Evolutionary conservation across 2,113 vertebrate species (phyloP).

Genomic region (Paradisaea rubra): DNA sequence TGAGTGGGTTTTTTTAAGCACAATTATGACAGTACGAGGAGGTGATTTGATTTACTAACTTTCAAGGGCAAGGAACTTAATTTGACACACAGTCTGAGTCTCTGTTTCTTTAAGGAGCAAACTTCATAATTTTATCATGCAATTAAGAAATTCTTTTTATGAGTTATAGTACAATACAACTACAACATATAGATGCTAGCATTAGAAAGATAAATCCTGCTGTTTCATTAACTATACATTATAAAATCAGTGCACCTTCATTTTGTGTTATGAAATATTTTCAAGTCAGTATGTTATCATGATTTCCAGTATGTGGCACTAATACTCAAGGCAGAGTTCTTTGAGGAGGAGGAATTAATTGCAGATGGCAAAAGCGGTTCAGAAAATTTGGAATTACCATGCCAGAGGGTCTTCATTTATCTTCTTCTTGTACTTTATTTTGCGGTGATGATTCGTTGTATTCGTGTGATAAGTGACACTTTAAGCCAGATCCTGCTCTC

Average conservation of each 20-base stretch:
- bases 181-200: neutral
- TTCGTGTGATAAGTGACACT: neutral
- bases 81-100: neutral
- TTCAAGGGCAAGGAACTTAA: neutral
- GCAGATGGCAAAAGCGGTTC: neutral
- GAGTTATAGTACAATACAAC: neutral
- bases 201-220: neutral
- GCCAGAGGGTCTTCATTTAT: neutral
- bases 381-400: neutral
- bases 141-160: neutral
- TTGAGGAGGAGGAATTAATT: neutral
- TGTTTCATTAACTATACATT: neutral
- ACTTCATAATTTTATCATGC: neutral
- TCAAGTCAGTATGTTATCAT: neutral
- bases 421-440: neutral
- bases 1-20: neutral
- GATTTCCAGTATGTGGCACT: conserved; percentile 53
- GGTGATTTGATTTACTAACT: neutral
- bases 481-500: neutral
- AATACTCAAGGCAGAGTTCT: conserved; percentile 14
- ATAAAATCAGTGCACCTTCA: neutral
- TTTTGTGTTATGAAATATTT: neutral
- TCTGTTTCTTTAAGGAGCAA: neutral
- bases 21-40: neutral
- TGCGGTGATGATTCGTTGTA: neutral